phyloP scores from a whole-genome alignment of 2,888 invertebrate genomes.

The Pristionchus exspectatus region DNA sequence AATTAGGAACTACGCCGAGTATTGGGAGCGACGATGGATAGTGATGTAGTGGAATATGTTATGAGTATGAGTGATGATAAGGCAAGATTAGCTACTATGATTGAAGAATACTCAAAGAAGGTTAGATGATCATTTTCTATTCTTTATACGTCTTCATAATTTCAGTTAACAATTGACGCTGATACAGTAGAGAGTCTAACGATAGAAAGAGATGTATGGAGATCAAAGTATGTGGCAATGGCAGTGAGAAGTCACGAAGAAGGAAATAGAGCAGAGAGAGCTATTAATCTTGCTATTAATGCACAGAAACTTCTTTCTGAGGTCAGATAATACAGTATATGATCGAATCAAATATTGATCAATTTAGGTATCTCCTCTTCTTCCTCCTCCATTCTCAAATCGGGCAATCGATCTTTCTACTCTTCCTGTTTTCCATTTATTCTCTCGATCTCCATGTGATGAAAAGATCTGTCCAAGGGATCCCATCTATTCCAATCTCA shows the following conservation, averaged over 20 bases:
- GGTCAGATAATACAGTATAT: neutral
- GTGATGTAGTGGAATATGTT: slow-evolving; percentile 53
- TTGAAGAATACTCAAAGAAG: slow-evolving; percentile 43
- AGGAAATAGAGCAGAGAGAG: slow-evolving; percentile 44
- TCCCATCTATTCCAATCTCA: slow-evolving; percentile 52
- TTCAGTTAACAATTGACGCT: slow-evolving; percentile 17
- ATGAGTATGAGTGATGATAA: slow-evolving; percentile 37
- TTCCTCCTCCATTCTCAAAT: slow-evolving; percentile 29
- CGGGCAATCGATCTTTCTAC: slow-evolving; percentile 2
- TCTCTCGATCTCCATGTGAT: slow-evolving; percentile 52
- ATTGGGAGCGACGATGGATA: slow-evolving; percentile 39
- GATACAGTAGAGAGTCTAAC: slow-evolving; percentile 47
- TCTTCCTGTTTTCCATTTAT: slow-evolving; percentile 38
- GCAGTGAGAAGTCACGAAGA: slow-evolving; percentile 50
- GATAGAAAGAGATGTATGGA: slow-evolving; percentile 54
- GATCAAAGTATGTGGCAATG: slow-evolving; percentile 50
- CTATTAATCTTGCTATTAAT: neutral
- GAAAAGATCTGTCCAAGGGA: slow-evolving; percentile 19
- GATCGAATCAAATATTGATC: neutral
- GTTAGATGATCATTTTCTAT: neutral
- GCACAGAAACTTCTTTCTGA: slow-evolving; percentile 41
- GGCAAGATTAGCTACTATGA: slow-evolving; percentile 6
- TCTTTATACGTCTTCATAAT: neutral
- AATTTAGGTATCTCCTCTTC: slow-evolving; percentile 3
- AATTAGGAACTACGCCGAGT: slow-evolving; percentile 36